A percentile compares a stretch with the other conserved stretches of the same genome.
phyloP scores from a whole-genome alignment of 1,140 invertebrate species.

The Papilio xuthus region DNA sequence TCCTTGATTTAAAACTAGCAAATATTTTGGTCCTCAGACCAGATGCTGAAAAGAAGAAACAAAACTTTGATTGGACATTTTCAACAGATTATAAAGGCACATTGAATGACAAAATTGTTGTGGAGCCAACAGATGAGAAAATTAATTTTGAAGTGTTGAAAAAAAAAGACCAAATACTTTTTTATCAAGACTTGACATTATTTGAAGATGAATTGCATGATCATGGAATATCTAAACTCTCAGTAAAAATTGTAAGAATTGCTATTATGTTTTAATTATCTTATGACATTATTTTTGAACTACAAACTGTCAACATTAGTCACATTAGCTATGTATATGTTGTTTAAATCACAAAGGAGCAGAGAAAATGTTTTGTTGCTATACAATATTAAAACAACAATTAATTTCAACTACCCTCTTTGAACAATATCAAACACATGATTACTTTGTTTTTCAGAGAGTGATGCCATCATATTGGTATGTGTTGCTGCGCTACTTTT shows the following conservation, averaged over 20 bases:
- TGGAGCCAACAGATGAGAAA: slow-evolving; percentile 86
- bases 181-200: slow-evolving; percentile 96
- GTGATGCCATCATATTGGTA: slow-evolving; percentile 98
- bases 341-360: too few species aligned
- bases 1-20: background rate
- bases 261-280: background rate
- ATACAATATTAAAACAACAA: too few species aligned
- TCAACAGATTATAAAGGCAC: slow-evolving; percentile 96
- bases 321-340: too few species aligned
- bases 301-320: too few species aligned
- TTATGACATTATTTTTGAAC: background rate
- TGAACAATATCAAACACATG: background rate
- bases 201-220: slow-evolving; percentile 99
- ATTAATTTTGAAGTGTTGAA: slow-evolving; percentile 96
- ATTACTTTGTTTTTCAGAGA: slow-evolving; percentile 85
- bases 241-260: slow-evolving; percentile 95
- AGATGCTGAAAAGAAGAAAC: slow-evolving; percentile 88
- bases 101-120: slow-evolving; percentile 83
- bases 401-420: too few species aligned
- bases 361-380: too few species aligned
- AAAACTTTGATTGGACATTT: slow-evolving; percentile 99
- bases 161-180: slow-evolving; percentile 94
- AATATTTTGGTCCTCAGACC: slow-evolving; percentile 66
- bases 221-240: slow-evolving; percentile 95
- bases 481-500: slow-evolving; percentile 94